Evolutionary conservation across 2,113 vertebrate species (phyloP).

Genomic region (Illadopsis cleaveri): DNA sequence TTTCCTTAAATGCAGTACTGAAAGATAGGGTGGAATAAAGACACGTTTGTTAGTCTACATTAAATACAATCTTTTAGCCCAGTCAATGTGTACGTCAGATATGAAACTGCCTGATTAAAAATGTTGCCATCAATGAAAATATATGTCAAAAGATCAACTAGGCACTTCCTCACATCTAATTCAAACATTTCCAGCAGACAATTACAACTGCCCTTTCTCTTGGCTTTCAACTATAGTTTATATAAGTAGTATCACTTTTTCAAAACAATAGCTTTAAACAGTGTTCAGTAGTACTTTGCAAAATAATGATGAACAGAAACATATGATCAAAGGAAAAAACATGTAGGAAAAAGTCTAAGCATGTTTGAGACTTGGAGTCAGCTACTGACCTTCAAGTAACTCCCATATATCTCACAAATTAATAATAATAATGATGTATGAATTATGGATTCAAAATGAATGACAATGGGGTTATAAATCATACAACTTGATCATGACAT

Average conservation of each 20-base stretch:
- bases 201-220: constrained; percentile 12
- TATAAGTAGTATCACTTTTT: constrained; percentile 29
- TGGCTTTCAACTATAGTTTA: constrained; percentile 36
- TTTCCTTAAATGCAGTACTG: not conserved
- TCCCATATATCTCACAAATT: constrained; percentile 63
- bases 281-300: not conserved
- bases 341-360: not conserved
- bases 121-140: not conserved
- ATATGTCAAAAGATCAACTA: not conserved
- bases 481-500: constrained; percentile 47
- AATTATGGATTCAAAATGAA: constrained; percentile 59
- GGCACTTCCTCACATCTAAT: constrained; percentile 19
- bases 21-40: not conserved
- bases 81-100: not conserved
- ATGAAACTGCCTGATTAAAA: not conserved
- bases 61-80: not conserved
- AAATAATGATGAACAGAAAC: constrained; percentile 21
- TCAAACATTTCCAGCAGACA: constrained; percentile 17
- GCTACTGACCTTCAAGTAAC: constrained; percentile 62
- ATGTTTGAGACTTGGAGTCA: constrained; percentile 15
- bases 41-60: not conserved
- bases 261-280: constrained; percentile 41
- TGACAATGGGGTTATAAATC: constrained; percentile 62
- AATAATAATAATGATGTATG: constrained; percentile 58
- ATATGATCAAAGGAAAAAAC: constrained; percentile 32